A percentile compares a stretch with the other conserved stretches of the same genome.
These are phyloP conservation scores for Chaitophorus viminalis DNA, from an alignment of 2,888 invertebrate genomes.

Conservation along the genomic window DNA sequence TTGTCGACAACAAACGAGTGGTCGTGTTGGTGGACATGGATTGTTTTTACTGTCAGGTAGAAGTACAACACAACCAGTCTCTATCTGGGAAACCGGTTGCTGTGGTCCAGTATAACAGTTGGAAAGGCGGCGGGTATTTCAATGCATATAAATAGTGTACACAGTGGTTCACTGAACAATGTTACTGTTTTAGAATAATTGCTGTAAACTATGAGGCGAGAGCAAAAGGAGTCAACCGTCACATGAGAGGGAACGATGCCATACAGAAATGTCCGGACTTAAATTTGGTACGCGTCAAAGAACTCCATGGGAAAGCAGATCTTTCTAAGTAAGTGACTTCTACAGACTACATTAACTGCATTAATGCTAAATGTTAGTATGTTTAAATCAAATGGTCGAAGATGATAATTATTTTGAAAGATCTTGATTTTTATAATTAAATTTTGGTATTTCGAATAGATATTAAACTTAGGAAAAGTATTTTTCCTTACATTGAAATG, in stretches of 20 bases:
- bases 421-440: too few species aligned
- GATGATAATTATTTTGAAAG: too few species aligned
- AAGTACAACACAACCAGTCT: conserved; percentile 86
- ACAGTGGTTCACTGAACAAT: background rate
- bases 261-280: conserved; percentile 89
- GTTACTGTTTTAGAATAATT: conserved; percentile 78
- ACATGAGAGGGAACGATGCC: conserved; percentile 93
- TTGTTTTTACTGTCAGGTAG: conserved; percentile 99
- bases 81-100: conserved; percentile 90
- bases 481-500: too few species aligned
- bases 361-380: too few species aligned
- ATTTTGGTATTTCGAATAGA: too few species aligned
- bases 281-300: conserved; percentile 84
- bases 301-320: conserved; percentile 91
- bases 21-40: conserved; percentile 97
- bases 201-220: conserved; percentile 97
- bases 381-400: too few species aligned
- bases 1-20: conserved; percentile 69
- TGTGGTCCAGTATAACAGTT: conserved; percentile 95
- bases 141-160: background rate
- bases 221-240: conserved; percentile 86
- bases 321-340: conserved; percentile 78
- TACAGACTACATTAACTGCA: too few species aligned
- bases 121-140: conserved; percentile 89
- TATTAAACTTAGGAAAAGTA: too few species aligned